A percentile compares a stretch with the other conserved stretches of the same genome.
Conservation (phyloP, 92 coral and sea anemone genomes). For the Bergia puertoricense region DNA sequence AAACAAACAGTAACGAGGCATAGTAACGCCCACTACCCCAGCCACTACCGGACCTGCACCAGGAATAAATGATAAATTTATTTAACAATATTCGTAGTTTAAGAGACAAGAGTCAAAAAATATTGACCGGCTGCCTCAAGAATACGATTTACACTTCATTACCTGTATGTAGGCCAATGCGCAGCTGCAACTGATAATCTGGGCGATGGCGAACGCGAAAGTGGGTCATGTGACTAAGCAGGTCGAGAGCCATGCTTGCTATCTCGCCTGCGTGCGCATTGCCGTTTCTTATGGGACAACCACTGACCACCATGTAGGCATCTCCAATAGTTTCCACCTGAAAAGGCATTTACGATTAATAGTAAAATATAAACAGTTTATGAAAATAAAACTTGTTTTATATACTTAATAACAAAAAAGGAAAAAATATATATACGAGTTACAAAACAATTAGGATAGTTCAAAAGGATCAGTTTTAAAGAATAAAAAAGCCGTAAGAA, state of each 20-base stretch:
- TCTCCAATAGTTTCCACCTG: constrained; percentile 96
- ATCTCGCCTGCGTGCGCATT: constrained; percentile 88
- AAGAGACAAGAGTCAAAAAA: background rate
- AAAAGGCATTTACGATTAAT: background rate
- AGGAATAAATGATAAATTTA: background rate
- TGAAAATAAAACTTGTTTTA: background rate
- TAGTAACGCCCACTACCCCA: constrained; percentile 74
- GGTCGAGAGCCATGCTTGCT: constrained; percentile 89
- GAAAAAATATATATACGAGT: too few species aligned
- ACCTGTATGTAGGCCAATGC: constrained; percentile 96
- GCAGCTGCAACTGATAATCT: constrained; percentile 84
- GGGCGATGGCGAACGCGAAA: constrained; percentile 88
- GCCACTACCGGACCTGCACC: constrained; percentile 75
- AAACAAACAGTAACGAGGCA: constrained; percentile 79
- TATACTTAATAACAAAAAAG: background rate
- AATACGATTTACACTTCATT: background rate
- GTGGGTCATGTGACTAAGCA: constrained; percentile 75
- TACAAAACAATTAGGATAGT: too few species aligned
- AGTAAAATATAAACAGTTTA: background rate
- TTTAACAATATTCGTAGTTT: too few species aligned
- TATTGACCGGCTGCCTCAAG: background rate
- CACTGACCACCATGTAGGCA: constrained; percentile 97
- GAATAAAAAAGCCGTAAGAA: too few species aligned
- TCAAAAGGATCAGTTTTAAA: too few species aligned
- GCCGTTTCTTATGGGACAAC: constrained; percentile 88